These are phyloP conservation scores for Solen grandis DNA, from an alignment of 1,140 invertebrate genomes.

Conservation along the genomic window DNA sequence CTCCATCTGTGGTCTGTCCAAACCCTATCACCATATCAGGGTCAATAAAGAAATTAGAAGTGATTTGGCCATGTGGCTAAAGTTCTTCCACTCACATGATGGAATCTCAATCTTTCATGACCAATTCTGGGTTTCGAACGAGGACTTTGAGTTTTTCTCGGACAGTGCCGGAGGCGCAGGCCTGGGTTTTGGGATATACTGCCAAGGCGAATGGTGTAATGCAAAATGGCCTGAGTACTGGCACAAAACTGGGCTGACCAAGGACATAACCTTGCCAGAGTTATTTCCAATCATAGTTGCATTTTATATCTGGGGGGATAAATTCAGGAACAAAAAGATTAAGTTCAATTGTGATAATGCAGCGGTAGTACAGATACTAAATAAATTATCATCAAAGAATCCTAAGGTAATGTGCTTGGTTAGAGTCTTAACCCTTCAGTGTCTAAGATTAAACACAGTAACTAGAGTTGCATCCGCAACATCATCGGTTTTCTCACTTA, in stretches of 20 bases:
- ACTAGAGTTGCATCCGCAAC: too few relatives aligned
- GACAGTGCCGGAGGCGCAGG: constrained; percentile 34
- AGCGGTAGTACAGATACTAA: constrained; percentile 40
- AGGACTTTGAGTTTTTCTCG: constrained; percentile 35
- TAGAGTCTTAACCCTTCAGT: constrained; percentile 8
- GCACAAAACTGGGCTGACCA: constrained; percentile 11
- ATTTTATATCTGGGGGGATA: constrained; percentile 18
- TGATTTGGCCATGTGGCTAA: constrained; percentile 49
- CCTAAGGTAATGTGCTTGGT: constrained; percentile 32
- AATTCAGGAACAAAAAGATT: constrained; percentile 48
- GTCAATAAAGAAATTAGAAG: constrained; percentile 22
- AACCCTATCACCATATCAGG: constrained; percentile 52
- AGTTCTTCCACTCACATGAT: constrained; percentile 49
- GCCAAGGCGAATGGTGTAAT: constrained; percentile 35
- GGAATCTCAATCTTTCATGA: constrained; percentile 41
- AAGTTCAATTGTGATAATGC: constrained; percentile 43
- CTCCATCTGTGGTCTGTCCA: constrained; percentile 17
- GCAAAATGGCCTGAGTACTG: constrained; percentile 37
- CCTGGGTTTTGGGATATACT: constrained; percentile 46
- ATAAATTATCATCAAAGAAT: constrained; percentile 42
- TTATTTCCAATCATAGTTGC: constrained; percentile 52
- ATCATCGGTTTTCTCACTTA: too few relatives aligned
- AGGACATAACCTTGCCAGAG: constrained; percentile 56
- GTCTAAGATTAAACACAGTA: constrained; percentile 50
- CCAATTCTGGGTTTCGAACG: constrained; percentile 19